phyloP scores from a whole-genome alignment of 2,797 vertebrate genomes.

The Leptodactylus fallax region DNA sequence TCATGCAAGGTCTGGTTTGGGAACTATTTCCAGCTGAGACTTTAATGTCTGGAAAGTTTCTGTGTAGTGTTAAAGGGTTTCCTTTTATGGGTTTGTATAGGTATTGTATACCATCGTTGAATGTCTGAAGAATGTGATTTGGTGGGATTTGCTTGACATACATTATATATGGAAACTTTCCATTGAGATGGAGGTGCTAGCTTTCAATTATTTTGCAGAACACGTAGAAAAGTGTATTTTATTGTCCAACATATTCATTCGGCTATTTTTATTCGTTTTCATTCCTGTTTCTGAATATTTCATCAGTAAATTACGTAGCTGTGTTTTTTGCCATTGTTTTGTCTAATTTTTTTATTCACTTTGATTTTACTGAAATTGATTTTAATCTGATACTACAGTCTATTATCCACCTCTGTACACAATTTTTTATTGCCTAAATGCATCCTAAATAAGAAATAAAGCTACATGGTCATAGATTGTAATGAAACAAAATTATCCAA shows the following conservation, averaged over 20 bases:
- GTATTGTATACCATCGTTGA: neutral
- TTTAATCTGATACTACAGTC: too few relatives aligned
- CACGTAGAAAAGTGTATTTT: neutral
- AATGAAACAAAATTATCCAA: too few relatives aligned
- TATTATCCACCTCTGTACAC: too few relatives aligned
- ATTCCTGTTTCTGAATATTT: neutral
- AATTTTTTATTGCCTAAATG: too few relatives aligned
- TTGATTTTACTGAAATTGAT: neutral
- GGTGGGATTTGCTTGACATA: conserved; percentile 1
- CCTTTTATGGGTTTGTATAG: conserved; percentile 9
- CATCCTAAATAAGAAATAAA: too few relatives aligned
- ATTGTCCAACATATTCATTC: neutral
- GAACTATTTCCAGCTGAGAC: conserved; percentile 1
- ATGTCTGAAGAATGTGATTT: conserved; percentile 4
- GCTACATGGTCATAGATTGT: too few relatives aligned
- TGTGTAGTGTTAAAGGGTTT: neutral
- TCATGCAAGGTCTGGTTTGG: neutral
- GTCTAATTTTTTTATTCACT: neutral
- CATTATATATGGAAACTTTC: neutral
- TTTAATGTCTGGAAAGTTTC: neutral
- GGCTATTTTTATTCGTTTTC: neutral
- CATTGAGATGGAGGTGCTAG: neutral
- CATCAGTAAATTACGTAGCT: neutral
- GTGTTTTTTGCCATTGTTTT: neutral
- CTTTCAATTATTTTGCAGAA: neutral